These are phyloP conservation scores for Brachionus calyciflorus DNA, from an alignment of 1,140 invertebrate genomes.

Conservation along the genomic window DNA sequence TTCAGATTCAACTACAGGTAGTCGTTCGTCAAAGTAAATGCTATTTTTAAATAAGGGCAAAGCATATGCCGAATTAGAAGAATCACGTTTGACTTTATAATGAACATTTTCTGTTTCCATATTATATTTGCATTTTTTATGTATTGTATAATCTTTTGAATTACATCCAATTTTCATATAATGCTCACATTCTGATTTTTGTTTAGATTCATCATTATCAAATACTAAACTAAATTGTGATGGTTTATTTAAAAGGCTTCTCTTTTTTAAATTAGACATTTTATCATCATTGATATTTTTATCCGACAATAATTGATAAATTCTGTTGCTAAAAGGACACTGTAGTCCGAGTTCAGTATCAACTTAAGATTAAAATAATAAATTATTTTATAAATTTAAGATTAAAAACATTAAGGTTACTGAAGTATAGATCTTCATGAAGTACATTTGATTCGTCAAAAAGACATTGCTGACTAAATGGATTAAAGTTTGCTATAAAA, in stretches of 20 bases:
- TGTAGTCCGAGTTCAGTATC: neutral
- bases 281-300: neutral
- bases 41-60: neutral
- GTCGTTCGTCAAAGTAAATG: neutral
- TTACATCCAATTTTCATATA: conserved; percentile 28
- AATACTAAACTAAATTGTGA: conserved; percentile 20
- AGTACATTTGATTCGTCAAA: conserved; percentile 10
- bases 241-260: neutral
- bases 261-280: neutral
- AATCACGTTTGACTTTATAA: neutral
- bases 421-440: conserved; percentile 10
- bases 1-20: conserved; percentile 23
- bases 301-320: conserved; percentile 9
- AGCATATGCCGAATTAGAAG: neutral
- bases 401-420: neutral
- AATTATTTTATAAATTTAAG: neutral
- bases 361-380: conserved; percentile 15
- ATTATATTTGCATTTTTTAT: conserved; percentile 25
- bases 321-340: conserved; percentile 9
- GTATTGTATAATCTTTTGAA: conserved; percentile 5
- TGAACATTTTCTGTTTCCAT: neutral
- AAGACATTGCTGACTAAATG: conserved; percentile 5
- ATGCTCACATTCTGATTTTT: conserved; percentile 18
- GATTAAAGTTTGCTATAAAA: neutral
- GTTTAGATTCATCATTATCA: neutral